Evolutionary conservation across 1,140 invertebrate species (phyloP), one percentile per base, ranked within the genome.

Genomic region (Drosophila azteca): DNA sequence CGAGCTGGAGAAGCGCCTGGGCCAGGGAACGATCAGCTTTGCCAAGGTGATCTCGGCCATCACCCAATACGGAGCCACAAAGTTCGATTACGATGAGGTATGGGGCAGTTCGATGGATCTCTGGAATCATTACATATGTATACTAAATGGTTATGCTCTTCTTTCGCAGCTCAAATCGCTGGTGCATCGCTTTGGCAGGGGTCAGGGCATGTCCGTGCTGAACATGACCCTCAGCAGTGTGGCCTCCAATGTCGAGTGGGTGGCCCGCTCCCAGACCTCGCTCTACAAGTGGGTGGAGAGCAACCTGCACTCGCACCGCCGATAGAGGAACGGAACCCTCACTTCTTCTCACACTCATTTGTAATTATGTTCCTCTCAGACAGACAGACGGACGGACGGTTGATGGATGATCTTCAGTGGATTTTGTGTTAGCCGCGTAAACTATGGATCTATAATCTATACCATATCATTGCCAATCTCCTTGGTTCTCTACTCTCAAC

Each of bases 21-120:
- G 95, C 0, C 94, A 94, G 59, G 95, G 94, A 5, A 95, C 95
- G 6, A 93, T 95, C 46, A 94, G 94, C 17, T 94, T 96, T 91
- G 94, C 95, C 24, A 93, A 93, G 71, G 93, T 96, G 2, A 95
- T 96, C 81, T 93, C 94, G 29, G 93, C 94, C 22, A 94, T 95
- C n/a, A 94, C 95, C 8, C 94, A 94, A 49, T 94, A 95, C 74
- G 96, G 95, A 77, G 93, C 94, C 17, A 95, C 95, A 7, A 93
- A 95, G 70, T 96, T 95, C 69, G 95, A 96, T 88, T 94, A 95
- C 64, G 93, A 94, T 77, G 95, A 96, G 93, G 95, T 96, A 85
- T 77, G 69, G 2, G 69, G 4, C 3, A 20, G n/a, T n/a, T 22
- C 13, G 9, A 6, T 6, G 29, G 6, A 0, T 29, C 2, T 43